phyloP scores from a whole-genome alignment of 2,888 invertebrate species.

The Spodoptera littoralis region DNA sequence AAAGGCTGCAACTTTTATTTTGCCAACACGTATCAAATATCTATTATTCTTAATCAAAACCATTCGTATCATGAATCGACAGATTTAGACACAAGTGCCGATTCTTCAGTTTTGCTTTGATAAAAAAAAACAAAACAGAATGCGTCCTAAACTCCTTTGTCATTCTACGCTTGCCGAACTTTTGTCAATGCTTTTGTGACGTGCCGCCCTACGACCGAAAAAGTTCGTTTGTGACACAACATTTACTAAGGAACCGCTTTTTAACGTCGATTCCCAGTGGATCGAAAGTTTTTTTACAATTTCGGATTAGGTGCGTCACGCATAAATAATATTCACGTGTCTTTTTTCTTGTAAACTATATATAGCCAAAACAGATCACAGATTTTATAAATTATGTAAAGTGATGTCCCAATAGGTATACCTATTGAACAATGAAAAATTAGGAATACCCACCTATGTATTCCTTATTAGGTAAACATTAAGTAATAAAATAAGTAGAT shows the following conservation, averaged over 20 bases:
- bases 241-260: constrained; percentile 70
- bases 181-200: constrained; percentile 75
- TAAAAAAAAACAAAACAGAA: constrained; percentile 83
- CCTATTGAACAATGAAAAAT: too few relatives aligned
- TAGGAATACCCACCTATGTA: too few relatives aligned
- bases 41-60: constrained; percentile 64
- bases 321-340: constrained; percentile 22
- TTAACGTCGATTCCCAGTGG: constrained; percentile 53
- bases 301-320: constrained; percentile 57
- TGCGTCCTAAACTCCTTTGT: constrained; percentile 66
- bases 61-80: constrained; percentile 70
- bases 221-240: constrained; percentile 70
- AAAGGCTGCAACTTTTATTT: constrained; percentile 64
- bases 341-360: constrained; percentile 11
- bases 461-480: too few relatives aligned
- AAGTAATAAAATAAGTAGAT: too few relatives aligned
- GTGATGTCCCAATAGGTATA: too few relatives aligned
- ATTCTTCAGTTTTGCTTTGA: constrained; percentile 73
- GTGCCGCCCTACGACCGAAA: constrained; percentile 72
- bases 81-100: constrained; percentile 74
- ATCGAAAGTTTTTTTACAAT: constrained; percentile 57
- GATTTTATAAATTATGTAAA: too few relatives aligned
- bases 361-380: too few relatives aligned
- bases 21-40: constrained; percentile 71
- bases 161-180: constrained; percentile 75